These are phyloP conservation scores for Pantherophis alleghaniensis DNA, from an alignment of 2,797 vertebrate genomes.

Conservation along the genomic window DNA sequence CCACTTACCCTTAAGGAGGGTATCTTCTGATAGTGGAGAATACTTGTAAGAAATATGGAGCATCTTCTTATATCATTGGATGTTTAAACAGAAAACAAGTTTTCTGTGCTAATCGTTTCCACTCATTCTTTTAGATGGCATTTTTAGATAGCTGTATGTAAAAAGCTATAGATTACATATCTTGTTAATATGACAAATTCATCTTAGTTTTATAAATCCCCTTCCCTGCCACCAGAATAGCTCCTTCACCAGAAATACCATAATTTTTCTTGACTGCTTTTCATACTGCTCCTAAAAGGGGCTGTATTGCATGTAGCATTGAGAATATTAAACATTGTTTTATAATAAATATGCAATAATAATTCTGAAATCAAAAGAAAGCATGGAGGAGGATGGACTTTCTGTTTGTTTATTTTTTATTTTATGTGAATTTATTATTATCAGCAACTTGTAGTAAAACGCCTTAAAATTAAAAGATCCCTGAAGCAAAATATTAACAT, in stretches of 20 bases:
- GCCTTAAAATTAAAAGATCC: not conserved
- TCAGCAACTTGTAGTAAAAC: not conserved
- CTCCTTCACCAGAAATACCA: not conserved
- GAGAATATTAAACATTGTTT: not conserved
- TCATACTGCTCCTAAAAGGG: not conserved
- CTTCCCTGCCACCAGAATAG: not conserved
- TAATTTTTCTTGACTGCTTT: not conserved
- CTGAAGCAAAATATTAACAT: not conserved
- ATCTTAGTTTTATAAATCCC: not conserved
- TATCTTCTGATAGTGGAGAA: not conserved
- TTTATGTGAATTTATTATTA: not conserved
- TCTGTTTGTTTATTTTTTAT: not conserved
- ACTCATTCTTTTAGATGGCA: not conserved
- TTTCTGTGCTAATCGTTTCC: not conserved
- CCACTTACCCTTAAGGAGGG: not conserved
- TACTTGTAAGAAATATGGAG: not conserved
- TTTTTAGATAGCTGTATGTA: not conserved
- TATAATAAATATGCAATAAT: not conserved
- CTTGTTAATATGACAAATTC: not conserved
- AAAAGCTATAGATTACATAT: not conserved
- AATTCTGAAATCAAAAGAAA: not conserved
- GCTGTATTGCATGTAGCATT: not conserved
- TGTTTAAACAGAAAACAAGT: not conserved
- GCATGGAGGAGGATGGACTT: not conserved
- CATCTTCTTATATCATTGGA: not conserved